Evolutionary conservation across 2,888 invertebrate species (phyloP), one percentile per base, ranked within the genome.

Genomic region (Hemicrepidius hirtus): DNA sequence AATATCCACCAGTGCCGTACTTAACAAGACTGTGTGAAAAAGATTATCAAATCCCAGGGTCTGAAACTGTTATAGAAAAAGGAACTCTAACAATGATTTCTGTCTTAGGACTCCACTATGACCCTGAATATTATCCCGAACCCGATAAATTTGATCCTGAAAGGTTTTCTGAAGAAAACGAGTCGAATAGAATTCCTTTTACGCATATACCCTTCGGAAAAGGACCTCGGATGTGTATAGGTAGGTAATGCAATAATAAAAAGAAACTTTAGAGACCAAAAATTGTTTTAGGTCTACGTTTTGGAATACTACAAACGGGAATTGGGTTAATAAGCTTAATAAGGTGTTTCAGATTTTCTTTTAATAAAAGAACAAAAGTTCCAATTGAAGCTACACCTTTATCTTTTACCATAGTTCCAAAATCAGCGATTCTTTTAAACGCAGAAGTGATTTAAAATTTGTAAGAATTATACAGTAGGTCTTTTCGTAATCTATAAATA

Each of bases 171-270:
- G 24, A 49, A 12, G 66, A 73, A 65, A 65, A 64, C 37, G 59
- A 46, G 18, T 50, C 49, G 2, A 40, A 21, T 6, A 12, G 63
- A 44, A 83, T 84, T 76, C 84, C 84, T 4, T 85, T 80, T 68
- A 86, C 87, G 66, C 89, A 88, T 87, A 85, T 89, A 85, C 89
- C 90, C 0, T 90, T 90, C 79, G 90, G 90, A 1, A 90, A 89
- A 80, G 90, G 90, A 0, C 90, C 90, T 7, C 85, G 89, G 74
- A 88, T 88, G 82, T 90, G 90, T 79, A 86, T 90, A 80, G 90
- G 78, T 73, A 76, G 5, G 24, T 24, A 7, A n/a, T n/a, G n/a
- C n/a, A n/a, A n/a, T 57, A 9, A 12, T 5, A n/a, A n/a, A n/a
- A n/a, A n/a, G n/a, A n/a, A n/a, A n/a, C n/a, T n/a, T n/a, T n/a